Conservation (phyloP, 2,797 vertebrate genomes). For the Bryconaethiops microstoma region DNA sequence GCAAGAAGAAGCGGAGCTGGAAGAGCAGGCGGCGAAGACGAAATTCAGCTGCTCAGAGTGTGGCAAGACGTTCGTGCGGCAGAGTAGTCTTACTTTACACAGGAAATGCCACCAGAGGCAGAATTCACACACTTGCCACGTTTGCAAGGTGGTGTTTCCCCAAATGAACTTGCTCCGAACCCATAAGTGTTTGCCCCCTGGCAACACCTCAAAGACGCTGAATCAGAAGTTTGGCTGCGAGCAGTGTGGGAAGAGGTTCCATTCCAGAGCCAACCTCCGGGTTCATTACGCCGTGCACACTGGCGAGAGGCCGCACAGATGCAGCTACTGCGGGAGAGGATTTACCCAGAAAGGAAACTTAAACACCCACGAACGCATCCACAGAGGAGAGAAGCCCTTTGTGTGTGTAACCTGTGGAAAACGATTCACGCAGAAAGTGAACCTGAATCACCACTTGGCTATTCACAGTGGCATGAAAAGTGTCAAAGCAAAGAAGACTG, state of each 20-base stretch:
- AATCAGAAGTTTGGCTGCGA: slow-evolving; percentile 58
- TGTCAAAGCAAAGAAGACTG: slow-evolving; percentile 3
- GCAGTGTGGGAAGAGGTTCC: slow-evolving; percentile 71
- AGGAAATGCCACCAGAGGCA: slow-evolving; percentile 68
- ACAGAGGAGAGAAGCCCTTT: slow-evolving; percentile 73
- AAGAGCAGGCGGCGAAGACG: slow-evolving; percentile 18
- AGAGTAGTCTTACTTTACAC: slow-evolving; percentile 69
- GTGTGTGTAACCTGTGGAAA: slow-evolving; percentile 69
- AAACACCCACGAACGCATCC: slow-evolving; percentile 74
- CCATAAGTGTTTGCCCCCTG: slow-evolving; percentile 61
- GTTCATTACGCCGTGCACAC: slow-evolving; percentile 75
- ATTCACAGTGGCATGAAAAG: slow-evolving; percentile 50
- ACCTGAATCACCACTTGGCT: slow-evolving; percentile 72
- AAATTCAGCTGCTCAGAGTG: slow-evolving; percentile 66
- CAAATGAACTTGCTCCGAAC: slow-evolving; percentile 58
- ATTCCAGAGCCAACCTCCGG: slow-evolving; percentile 67
- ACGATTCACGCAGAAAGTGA: slow-evolving; percentile 72
- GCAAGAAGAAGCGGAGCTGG: slow-evolving; percentile 18
- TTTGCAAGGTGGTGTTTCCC: slow-evolving; percentile 67
- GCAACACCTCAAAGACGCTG: slow-evolving; percentile 4
- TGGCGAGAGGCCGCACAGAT: slow-evolving; percentile 75
- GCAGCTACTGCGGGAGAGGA: slow-evolving; percentile 71
- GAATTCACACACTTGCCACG: slow-evolving; percentile 61
- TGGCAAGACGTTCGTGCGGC: slow-evolving; percentile 63
- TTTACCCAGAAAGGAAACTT: slow-evolving; percentile 79